Conservation (phyloP, 2,888 invertebrate genomes). For the Clitarchus hookeri region DNA sequence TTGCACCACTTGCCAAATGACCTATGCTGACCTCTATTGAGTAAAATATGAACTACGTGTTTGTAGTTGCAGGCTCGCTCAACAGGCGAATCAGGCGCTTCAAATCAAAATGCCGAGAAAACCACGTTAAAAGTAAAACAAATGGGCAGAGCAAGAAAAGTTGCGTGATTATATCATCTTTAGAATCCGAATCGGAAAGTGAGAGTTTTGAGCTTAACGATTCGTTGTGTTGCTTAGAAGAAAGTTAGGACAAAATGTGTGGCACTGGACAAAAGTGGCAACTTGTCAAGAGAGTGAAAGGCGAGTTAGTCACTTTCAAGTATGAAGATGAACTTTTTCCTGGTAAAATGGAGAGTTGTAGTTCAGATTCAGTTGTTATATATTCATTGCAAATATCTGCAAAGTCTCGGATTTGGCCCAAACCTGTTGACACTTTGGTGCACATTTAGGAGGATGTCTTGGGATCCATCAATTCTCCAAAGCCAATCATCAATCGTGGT, state of each 20-base stretch:
- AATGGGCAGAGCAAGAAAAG: too few species aligned
- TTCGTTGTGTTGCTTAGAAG: too few species aligned
- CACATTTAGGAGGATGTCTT: not conserved
- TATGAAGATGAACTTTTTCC: not conserved
- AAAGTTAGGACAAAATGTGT: not conserved
- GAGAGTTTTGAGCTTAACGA: too few species aligned
- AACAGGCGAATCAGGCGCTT: too few species aligned
- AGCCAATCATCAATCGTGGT: not conserved
- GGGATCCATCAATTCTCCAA: not conserved
- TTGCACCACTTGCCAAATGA: too few species aligned
- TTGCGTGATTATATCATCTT: not conserved
- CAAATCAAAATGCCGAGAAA: too few species aligned
- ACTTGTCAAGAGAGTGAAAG: not conserved
- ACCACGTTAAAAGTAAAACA: too few species aligned
- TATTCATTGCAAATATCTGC: not conserved
- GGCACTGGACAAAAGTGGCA: not conserved
- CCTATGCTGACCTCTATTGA: too few species aligned
- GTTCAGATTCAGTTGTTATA: too few species aligned
- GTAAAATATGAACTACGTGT: too few species aligned
- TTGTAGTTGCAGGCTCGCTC: too few species aligned
- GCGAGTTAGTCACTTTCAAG: not conserved
- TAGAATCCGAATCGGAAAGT: constrained; percentile 3
- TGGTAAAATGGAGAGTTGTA: not conserved
- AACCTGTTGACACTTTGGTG: not conserved
- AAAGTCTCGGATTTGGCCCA: not conserved